Base-by-base conservation (phyloP, 2,113 vertebrate species). In the Agapornis roseicollis region DNA sequence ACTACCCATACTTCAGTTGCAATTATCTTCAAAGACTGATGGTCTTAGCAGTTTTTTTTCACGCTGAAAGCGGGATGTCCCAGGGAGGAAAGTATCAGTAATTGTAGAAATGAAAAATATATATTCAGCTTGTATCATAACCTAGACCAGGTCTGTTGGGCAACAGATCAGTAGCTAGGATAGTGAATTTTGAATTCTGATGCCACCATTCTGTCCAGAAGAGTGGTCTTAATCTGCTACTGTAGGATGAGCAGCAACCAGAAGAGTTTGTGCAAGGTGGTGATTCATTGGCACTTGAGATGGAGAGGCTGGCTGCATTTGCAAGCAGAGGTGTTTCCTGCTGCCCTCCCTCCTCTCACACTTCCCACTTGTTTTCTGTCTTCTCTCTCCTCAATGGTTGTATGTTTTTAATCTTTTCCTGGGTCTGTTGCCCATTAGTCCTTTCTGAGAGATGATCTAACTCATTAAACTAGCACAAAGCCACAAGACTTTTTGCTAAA, bases 401-500 rank as follows among this genome's bases (percentile, higher is more conserved):
- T 52, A 39, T 3, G 1, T 61, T 89, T 85, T 52, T 73, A 53
- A 10, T 2, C 5, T 63, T 50, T 79, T 6, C 5, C 6, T 55
- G 12, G 4, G 3, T 55, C 29, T 83, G 35, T 53, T 85, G 31
- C 18, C 17, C n/a, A 70, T 18, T 0, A 1, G 37, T 22, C 18
- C 28, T 85, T 77, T 28, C 11, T 80, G 61, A 29, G 12, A 91
- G 20, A 65, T 35, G 25, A 63, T 19, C 58, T 82, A 42, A 60
- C 20, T 42, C 23, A 47, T 60, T 35, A 69, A 87, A 66, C 27
- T 16, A 66, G 27, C 23, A 78, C 24, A 78, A 74, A 79, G 50
- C 1, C 15, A 65, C 6, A 0, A 58, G 9, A 3, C 35, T 41
- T 10, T 22, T 16, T 69, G 1, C 22, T 76, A n/a, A 2, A 41